These are phyloP conservation scores for Urocolius indicus DNA, from an alignment of 2,113 vertebrate genomes.

Conservation along the genomic window DNA sequence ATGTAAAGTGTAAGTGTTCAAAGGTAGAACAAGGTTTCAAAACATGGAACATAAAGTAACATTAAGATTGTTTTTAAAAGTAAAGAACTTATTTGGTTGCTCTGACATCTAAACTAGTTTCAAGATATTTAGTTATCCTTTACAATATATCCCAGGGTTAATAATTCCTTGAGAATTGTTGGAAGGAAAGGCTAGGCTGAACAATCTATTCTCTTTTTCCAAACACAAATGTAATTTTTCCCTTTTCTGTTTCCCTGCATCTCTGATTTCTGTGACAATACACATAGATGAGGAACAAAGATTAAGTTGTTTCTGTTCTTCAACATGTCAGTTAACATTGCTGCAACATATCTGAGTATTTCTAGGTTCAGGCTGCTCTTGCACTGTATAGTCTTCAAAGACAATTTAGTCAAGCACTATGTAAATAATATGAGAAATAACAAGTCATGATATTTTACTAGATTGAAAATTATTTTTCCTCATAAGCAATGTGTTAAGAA, in stretches of 20 bases:
- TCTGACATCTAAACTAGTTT: neutral
- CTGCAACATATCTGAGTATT: neutral
- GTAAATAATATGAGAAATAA: neutral
- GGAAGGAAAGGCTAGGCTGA: neutral
- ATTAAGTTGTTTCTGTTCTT: neutral
- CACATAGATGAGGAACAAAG: neutral
- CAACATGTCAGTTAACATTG: neutral
- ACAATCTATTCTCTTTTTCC: neutral
- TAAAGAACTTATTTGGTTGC: neutral
- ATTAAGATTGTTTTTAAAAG: neutral
- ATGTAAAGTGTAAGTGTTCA: neutral
- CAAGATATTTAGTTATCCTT: neutral
- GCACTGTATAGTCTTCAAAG: neutral
- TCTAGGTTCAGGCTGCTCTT: neutral
- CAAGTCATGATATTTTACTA: neutral
- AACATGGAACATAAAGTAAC: neutral
- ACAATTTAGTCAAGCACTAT: neutral
- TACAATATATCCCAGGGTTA: neutral
- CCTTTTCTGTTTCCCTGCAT: neutral
- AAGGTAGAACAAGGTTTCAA: neutral
- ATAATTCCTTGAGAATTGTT: neutral
- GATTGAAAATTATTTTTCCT: neutral
- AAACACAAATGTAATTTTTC: neutral
- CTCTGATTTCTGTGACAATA: neutral
- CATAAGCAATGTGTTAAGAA: neutral